Conservation (phyloP, 2,113 vertebrate species). For the Delphinapterus leucas region DNA sequence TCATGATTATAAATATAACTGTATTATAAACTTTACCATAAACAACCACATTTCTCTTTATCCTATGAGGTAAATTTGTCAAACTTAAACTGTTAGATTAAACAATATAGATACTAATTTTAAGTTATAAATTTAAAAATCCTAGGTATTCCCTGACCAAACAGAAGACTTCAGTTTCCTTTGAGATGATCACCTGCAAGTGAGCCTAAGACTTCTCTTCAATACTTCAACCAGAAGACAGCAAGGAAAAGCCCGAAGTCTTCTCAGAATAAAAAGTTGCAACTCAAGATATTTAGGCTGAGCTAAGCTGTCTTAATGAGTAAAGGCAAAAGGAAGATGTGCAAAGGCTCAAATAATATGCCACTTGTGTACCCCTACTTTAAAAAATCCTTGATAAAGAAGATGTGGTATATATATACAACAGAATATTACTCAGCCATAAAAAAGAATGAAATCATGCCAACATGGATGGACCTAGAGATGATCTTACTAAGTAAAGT, state of each 20-base stretch:
- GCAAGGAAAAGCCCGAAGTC: neutral
- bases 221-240: neutral
- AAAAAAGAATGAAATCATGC: neutral
- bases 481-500: neutral
- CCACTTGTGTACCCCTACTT: neutral
- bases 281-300: neutral
- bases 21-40: neutral
- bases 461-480: neutral
- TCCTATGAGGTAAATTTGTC: neutral
- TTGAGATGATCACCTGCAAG: neutral
- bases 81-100: neutral
- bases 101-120: neutral
- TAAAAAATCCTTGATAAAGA: neutral
- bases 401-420: neutral
- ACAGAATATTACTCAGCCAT: neutral
- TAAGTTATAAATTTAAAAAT: neutral
- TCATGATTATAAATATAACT: neutral
- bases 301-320: neutral
- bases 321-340: neutral
- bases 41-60: neutral
- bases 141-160: neutral
- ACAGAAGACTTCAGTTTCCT: neutral
- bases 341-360: neutral
- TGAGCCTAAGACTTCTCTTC: neutral
- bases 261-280: neutral